A percentile compares a stretch with the other conserved stretches of the same genome.
Evolutionary conservation across 2,113 vertebrate genomes (phyloP).

Genomic region (Australoheros scitulus): DNA sequence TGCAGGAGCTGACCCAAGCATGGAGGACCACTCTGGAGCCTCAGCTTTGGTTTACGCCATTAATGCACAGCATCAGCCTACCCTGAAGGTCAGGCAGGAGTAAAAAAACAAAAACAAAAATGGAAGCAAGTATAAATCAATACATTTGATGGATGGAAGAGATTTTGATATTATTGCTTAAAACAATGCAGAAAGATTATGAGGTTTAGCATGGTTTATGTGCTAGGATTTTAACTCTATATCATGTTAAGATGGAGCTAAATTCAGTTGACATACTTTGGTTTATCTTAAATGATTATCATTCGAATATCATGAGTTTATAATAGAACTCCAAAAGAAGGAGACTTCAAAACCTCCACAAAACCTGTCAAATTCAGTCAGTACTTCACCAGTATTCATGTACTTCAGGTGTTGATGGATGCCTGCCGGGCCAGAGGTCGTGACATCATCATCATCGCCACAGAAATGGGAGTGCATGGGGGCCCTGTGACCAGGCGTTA

Average conservation of each 20-base stretch:
- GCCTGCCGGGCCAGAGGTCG: conserved; percentile 69
- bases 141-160: not conserved
- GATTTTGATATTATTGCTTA: not conserved
- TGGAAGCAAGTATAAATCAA: not conserved
- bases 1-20: conserved; percentile 74
- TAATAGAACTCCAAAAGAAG: not conserved
- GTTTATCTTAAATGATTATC: not conserved
- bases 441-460: conserved; percentile 80
- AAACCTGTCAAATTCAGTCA: not conserved
- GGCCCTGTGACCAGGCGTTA: conserved; percentile 65
- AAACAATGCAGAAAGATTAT: not conserved
- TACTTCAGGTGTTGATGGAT: conserved; percentile 67
- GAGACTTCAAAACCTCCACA: not conserved
- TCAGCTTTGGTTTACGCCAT: conserved; percentile 79
- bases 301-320: not conserved
- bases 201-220: not conserved
- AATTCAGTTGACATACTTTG: not conserved
- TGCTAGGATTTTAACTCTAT: not conserved
- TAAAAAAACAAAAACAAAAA: not conserved
- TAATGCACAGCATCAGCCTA: conserved; percentile 70
- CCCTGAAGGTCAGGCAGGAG: conserved; percentile 53
- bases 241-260: not conserved
- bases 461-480: conserved; percentile 55
- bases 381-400: not conserved
- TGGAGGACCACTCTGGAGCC: conserved; percentile 74